Conservation (phyloP, 2,888 invertebrate species). For the Eupeodes luniger region DNA sequence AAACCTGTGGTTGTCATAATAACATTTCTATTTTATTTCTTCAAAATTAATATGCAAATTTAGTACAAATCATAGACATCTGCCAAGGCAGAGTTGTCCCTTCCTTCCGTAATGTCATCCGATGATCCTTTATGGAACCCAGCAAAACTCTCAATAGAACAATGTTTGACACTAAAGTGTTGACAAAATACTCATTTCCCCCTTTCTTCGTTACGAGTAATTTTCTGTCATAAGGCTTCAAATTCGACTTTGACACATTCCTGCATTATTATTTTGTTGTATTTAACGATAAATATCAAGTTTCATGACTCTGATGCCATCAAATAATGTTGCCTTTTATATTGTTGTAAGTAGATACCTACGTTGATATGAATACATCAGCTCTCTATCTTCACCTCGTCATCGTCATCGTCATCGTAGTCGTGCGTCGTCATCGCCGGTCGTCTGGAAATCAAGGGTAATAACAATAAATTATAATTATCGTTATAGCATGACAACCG, state of each 20-base stretch:
- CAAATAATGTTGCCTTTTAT: slow-evolving; percentile 24
- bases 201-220: not conserved
- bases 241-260: not conserved
- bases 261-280: not conserved
- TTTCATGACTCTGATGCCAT: slow-evolving; percentile 2
- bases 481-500: slow-evolving; percentile 59
- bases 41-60: not conserved
- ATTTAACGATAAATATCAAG: slow-evolving; percentile 6
- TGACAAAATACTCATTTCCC: not conserved
- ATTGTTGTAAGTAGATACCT: not conserved
- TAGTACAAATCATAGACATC: not conserved
- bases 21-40: no score
- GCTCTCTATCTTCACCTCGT: slow-evolving; percentile 1
- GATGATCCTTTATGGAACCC: not conserved
- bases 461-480: slow-evolving; percentile 73
- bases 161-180: slow-evolving; percentile 3
- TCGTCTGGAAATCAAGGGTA: slow-evolving; percentile 46
- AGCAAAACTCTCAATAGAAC: not conserved
- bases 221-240: not conserved
- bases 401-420: no score
- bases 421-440: no score
- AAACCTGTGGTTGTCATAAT: no score
- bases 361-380: not conserved
- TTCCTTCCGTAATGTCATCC: not conserved
- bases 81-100: not conserved